These are phyloP conservation scores for Opisthocomus hoazin DNA, from an alignment of 2,113 vertebrate species.

Conservation along the genomic window DNA sequence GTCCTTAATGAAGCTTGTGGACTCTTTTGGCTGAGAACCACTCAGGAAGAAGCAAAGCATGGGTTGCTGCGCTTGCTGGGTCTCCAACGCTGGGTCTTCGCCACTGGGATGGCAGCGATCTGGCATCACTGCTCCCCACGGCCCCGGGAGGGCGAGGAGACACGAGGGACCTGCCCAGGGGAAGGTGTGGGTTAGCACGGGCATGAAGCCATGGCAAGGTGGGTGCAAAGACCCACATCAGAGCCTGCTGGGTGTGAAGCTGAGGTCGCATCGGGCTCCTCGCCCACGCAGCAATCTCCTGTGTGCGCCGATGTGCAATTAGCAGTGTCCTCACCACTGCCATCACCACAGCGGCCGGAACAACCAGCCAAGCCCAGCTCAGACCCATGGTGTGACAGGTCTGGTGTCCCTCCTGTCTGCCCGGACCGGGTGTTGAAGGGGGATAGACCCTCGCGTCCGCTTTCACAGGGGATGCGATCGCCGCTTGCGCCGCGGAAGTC, in stretches of 20 bases:
- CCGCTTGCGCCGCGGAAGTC: neutral
- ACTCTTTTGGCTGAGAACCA: neutral
- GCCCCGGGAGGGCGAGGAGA: neutral
- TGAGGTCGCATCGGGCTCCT: neutral
- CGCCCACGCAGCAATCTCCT: neutral
- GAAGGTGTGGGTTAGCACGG: neutral
- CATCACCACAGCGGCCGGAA: neutral
- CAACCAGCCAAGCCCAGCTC: neutral
- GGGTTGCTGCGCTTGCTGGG: neutral
- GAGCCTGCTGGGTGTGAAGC: neutral
- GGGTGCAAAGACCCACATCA: neutral
- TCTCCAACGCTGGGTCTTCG: neutral
- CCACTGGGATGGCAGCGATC: neutral
- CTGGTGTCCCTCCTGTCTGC: neutral
- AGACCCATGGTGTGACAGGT: neutral
- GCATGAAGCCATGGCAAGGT: neutral
- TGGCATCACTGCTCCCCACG: neutral
- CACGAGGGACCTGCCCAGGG: fast-evolving
- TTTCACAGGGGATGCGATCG: fast-evolving
- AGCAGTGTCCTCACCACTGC: neutral
- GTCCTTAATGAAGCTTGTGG: fast-evolving
- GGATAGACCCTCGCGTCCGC: neutral
- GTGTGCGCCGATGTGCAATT: neutral
- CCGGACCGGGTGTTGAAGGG: neutral
- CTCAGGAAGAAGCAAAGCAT: fast-evolving